Base-by-base conservation (phyloP, 2,113 vertebrate genomes). In the Ahaetulla prasina region DNA sequence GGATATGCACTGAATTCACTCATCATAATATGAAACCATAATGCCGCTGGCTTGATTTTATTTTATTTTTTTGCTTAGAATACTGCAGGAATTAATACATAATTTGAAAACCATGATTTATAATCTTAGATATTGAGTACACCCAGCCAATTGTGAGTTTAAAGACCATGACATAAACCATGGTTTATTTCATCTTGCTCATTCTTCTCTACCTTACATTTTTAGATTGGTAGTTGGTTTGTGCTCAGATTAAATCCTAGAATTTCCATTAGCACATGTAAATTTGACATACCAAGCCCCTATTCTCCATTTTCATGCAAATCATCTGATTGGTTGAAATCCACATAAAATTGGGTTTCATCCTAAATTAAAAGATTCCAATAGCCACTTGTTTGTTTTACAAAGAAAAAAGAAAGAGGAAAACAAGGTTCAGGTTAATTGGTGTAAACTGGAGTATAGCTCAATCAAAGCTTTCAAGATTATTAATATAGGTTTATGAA, bases 331-430 rank as follows among this genome's bases (percentile, higher is more conserved):
- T n/a, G 68, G n/a, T 0, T 3, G 74, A 85, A 85, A 88, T 90
- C 91, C 91, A 35, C 57, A 84, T 0, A 68, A 0, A 89, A 35
- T 45, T 87, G 87, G 88, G 88, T 54, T 49, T 94, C 39, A 2
- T 63, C 54, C 57, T 0, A 0, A 0, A 25, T 25, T 0, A 0
- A 87, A 39, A 4, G 8, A n/a, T n/a, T 85, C 45, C 52, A 60
- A n/a, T 68, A 80, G 92, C 0, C 20, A 80, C 25, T 0, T 0
- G 22, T 63, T 93, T 92, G 55, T 53, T 55, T 45, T 60, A 18
- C 35, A 52, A 14, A 92, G 92, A 23, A 92, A 89, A n/a, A 35
- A 63, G 9, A 27, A 92, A 91, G 68, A 39, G 43, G 47, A 22
- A 22, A 47, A 3, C 30, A 39, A 35, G 10, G 4, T 27, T 88